Conservation (phyloP, 1,140 invertebrate genomes). For the Drosophila nigrodunni region DNA sequence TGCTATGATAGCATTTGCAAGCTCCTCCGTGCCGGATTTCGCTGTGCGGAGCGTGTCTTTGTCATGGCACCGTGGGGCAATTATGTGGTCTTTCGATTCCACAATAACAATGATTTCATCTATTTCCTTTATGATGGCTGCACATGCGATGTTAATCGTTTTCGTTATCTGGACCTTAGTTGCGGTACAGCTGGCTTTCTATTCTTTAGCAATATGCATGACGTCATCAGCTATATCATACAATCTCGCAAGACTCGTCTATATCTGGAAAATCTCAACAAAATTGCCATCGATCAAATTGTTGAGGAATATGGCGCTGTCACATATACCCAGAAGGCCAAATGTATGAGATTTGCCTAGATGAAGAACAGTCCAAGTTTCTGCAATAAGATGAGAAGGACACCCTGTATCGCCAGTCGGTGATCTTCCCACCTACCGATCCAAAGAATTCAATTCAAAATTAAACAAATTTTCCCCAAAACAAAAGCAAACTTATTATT, state of each 20-base stretch:
- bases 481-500: too few relatives aligned
- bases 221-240: conserved; percentile 78
- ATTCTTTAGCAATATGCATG: conserved; percentile 72
- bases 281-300: conserved; percentile 73
- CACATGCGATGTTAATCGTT: conserved; percentile 79
- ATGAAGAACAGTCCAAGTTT: background rate
- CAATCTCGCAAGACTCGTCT: conserved; percentile 72
- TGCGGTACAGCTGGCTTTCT: conserved; percentile 79
- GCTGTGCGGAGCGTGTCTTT: conserved; percentile 78
- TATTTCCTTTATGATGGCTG: conserved; percentile 81
- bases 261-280: conserved; percentile 72
- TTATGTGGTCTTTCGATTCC: conserved; percentile 78
- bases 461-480: background rate
- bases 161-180: conserved; percentile 78
- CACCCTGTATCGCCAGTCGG: background rate
- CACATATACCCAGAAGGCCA: conserved; percentile 74
- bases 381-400: background rate
- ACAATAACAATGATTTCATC: conserved; percentile 67
- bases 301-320: conserved; percentile 77
- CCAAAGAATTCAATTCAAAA: conserved; percentile 1
- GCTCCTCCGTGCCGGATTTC: conserved; percentile 74
- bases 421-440: background rate
- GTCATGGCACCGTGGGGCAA: conserved; percentile 84
- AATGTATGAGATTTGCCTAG: conserved; percentile 72
- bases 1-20: conserved; percentile 83